Evolutionary conservation across 2,888 invertebrate species (phyloP), one percentile per base, ranked within the genome.

Genomic region (Rhaphigaster nebulosa): DNA sequence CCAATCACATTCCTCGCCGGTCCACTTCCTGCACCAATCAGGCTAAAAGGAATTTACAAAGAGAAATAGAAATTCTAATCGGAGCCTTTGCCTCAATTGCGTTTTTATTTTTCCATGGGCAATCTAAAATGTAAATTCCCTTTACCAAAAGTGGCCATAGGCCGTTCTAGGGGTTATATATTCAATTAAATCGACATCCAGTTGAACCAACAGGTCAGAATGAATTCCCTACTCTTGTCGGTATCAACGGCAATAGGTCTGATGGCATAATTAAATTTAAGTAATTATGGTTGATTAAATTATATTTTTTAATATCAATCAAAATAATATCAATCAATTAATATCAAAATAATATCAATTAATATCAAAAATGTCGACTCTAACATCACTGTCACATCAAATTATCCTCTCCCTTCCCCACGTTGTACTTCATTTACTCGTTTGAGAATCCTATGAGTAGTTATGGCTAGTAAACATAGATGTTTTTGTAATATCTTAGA

Each of bases 81-180:
- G 84, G 84, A 84, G 45, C 84, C 84, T 84, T 84, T 84, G 84
- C 45, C 84, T 45, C 84, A 50, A 84, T 45, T 84, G 84, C 84
- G 45, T 84, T 84, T 84, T 84, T 45, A 45, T 84, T 45, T 84
- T 84, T 50, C 84, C 41, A 45, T 45, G 10, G 84, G 41, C 45
- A 84, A 84, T 84, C 84, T 84, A 50, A 84, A 84, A 84, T 84
- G 84, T 84, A 84, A 84, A 84, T 84, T 84, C n/a, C 84, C 84
- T 50, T 65, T 84, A 84, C 84, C 84, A 84, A 84, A 84, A 84
- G 45, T 84, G 45, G 84, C 45, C 15, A 84, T n/a, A 2, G 15
- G 15, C 38, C 45, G 20, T 45, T 41, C 84, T n/a, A 26, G 84
- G 45, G 84, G 26, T 84, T 50, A 84, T 84, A 84, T 84, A 84